Evolutionary conservation across 2,113 vertebrate genomes (phyloP), one percentile per base, ranked within the genome.

Genomic region (Pseudopodoces humilis): DNA sequence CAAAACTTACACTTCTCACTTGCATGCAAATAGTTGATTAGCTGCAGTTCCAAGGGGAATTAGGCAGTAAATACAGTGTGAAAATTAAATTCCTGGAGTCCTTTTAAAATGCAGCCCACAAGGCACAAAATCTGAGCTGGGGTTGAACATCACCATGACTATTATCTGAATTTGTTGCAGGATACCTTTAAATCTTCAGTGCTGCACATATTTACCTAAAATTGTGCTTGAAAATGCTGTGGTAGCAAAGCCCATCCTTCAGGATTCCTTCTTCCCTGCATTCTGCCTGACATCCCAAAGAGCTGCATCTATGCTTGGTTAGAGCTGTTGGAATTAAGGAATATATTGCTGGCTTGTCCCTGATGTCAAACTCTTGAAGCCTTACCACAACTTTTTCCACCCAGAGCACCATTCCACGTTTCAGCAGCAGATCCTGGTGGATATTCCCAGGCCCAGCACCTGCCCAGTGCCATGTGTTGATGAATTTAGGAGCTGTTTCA

Each of bases 381-480:
- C 41, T 79, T 58, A 3, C 21, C n/a, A 0, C 2, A 10, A 30
- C 5, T 27, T 41, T 50, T 37, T 33, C 31, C 46, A 25, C 33
- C 46, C 49, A 11, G 23, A 64, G 67, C 33, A 4, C 43, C 62
- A 44, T 41, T 71, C 8, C 50, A 2, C 7, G 65, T 74, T 72
- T 46, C 76, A 70, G 7, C 76, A 72, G 53, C 46, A 46, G 27
- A n/a, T 63, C 75, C 58, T 20, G 22, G n/a, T 21, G 22, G 25
- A 15, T 10, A 20, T 91, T 90, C 69, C 33, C 50, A 79, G 58
- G 69, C 93, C n/a, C 72, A 85, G 83, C 86, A 62, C 78, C 85
- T 95, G 88, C 24, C 74, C 17, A 37, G 59, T 65, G 63, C 52
- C 25, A 6, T 30, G 62, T 78, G 64, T 17, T 70, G 47, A 18